Conservation (phyloP, 2,888 invertebrate genomes). For the Lissocephala sabroskyi region DNA sequence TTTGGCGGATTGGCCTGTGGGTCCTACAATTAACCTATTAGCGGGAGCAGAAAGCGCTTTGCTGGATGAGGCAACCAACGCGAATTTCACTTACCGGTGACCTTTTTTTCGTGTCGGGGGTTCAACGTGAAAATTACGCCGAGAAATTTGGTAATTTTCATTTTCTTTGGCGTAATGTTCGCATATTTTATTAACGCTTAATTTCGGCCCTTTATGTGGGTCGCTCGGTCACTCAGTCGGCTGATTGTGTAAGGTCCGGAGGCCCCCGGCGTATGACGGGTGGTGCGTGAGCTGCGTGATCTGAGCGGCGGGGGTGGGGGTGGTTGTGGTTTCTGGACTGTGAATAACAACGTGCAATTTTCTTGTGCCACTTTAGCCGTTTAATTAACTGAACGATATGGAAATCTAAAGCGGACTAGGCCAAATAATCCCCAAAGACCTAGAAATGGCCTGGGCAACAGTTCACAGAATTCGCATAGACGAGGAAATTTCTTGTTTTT, state of each 20-base stretch:
- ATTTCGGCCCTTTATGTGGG: slow-evolving; percentile 34
- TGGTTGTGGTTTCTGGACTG: slow-evolving; percentile 56
- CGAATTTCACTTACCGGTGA: slow-evolving; percentile 42
- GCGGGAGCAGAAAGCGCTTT: slow-evolving; percentile 56
- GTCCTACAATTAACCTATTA: slow-evolving; percentile 40
- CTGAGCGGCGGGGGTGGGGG: slow-evolving; percentile 6
- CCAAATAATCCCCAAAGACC: too few species aligned
- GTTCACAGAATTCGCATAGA: too few species aligned
- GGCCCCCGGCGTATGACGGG: too few species aligned
- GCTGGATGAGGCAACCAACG: background rate
- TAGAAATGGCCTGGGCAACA: too few species aligned
- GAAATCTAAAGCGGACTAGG: too few species aligned
- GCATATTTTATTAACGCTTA: slow-evolving; percentile 16
- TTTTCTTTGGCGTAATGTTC: slow-evolving; percentile 14
- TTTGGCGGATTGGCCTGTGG: background rate
- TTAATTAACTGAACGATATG: too few species aligned
- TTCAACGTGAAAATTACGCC: slow-evolving; percentile 36
- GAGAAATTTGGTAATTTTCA: slow-evolving; percentile 54
- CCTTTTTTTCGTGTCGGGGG: slow-evolving; percentile 19
- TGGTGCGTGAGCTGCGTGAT: too few species aligned
- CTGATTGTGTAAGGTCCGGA: slow-evolving; percentile 43
- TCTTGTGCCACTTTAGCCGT: too few species aligned
- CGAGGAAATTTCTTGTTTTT: too few species aligned
- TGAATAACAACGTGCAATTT: slow-evolving; percentile 20
- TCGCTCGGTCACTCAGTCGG: slow-evolving; percentile 16